Evolutionary conservation across 2,888 invertebrate species (phyloP), one percentile per base, ranked within the genome.

Genomic region (Chrysolina americana): DNA sequence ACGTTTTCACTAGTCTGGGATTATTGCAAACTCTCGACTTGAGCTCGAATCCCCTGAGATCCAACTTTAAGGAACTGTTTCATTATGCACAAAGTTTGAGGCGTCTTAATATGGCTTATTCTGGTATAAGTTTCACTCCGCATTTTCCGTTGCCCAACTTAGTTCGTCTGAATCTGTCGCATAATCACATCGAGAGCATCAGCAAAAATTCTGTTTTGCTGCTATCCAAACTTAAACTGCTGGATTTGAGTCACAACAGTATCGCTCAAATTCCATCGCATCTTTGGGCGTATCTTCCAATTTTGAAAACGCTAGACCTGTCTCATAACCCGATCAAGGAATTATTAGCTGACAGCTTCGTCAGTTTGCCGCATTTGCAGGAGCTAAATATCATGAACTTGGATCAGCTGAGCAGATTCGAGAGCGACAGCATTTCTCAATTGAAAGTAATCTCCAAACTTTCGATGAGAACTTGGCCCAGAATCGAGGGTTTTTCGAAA

Each of bases 21-120:
- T 93, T 93, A 80, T 89, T 96, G 76, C 92, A 96, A 81, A 92
- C 92, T 82, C 89, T 97, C 83, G 95, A 96, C 88, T 89, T 97
- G 68, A 94, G 95, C 80, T 92, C 92, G 79, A 96, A 96, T 89
- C 92, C 92, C 50, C 89, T 96, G 78, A 93, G 95, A 82, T 95
- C 96, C 77, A 95, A 95, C 89, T 93, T 95, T 86, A 95, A 95
- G 85, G 96, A 96, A 88, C 91, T 96, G 66, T 95, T 96, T 86
- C 94, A 96, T 86, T 95, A 96, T 88, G 92, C 96, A 66, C 95
- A 95, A 71, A 93, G 94, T 84, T 90, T 97, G 79, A 92, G 94
- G 85, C 91, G 93, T 85, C 90, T 97, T 80, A 94, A 92, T 85
- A 89, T 97, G 83, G 93, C 94, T 71, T 92, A 92, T 86, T 93